Evolutionary conservation across 2,888 invertebrate genomes (phyloP).

Genomic region (Hybos culiciformis): DNA sequence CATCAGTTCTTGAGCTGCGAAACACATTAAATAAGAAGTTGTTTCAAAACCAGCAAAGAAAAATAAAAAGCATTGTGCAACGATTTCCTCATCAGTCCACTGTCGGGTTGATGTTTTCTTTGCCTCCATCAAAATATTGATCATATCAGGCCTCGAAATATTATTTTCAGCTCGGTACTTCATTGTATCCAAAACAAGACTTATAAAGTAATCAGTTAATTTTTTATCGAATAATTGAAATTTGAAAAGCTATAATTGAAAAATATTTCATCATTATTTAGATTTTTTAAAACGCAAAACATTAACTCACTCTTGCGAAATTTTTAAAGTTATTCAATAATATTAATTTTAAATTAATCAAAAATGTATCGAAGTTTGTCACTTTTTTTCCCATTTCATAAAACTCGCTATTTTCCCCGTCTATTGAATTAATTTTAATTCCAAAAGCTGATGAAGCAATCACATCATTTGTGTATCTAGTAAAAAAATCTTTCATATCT

Average conservation of each 20-base stretch:
- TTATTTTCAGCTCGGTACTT: conserved; percentile 35
- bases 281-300: conserved; percentile 11
- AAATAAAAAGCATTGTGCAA: conserved; percentile 43
- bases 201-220: conserved; percentile 31
- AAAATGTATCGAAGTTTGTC: conserved; percentile 29
- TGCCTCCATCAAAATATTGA: conserved; percentile 41
- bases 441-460: conserved; percentile 30
- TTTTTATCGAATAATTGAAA: conserved; percentile 28
- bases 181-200: conserved; percentile 36
- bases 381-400: conserved; percentile 39
- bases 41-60: conserved; percentile 45
- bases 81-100: conserved; percentile 40
- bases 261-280: conserved; percentile 12
- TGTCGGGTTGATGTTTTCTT: conserved; percentile 16
- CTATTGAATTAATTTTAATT: conserved; percentile 39
- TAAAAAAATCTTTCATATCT: conserved; percentile 24
- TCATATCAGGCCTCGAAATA: conserved; percentile 41
- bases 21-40: conserved; percentile 33
- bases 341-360: conserved; percentile 21
- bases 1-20: conserved; percentile 43
- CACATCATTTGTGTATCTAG: conserved; percentile 26
- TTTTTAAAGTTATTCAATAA: conserved; percentile 14
- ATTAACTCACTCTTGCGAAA: conserved; percentile 22
- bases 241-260: conserved; percentile 16
- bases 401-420: conserved; percentile 40